Conservation (phyloP, 2,888 invertebrate genomes). For the Thumatha senex region DNA sequence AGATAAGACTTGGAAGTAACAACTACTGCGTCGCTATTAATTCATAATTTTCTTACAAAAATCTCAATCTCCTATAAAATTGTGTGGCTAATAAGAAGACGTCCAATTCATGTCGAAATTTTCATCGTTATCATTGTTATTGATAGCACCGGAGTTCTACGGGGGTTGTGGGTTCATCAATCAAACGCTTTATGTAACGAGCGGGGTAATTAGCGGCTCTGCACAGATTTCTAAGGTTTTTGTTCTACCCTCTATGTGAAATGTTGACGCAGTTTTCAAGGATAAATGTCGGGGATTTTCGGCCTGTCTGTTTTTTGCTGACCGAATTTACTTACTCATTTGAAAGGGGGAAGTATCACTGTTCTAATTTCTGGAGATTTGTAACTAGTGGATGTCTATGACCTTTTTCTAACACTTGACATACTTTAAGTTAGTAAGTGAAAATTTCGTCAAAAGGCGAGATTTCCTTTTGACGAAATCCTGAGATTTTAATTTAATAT, state of each 20-base stretch:
- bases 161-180: constrained; percentile 40
- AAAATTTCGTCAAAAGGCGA: no score
- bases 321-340: no score
- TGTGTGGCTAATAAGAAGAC: background rate
- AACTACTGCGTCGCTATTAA: no score
- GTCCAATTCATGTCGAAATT: constrained; percentile 15
- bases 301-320: constrained; percentile 4
- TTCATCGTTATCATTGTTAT: constrained; percentile 47
- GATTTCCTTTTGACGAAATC: no score
- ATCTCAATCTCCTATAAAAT: background rate
- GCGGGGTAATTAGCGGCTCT: constrained; percentile 44
- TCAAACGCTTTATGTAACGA: constrained; percentile 51
- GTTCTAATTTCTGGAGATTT: background rate
- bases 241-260: constrained; percentile 16
- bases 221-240: constrained; percentile 32
- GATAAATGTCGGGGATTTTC: background rate
- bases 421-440: no score
- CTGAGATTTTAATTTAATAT: no score
- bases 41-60: background rate
- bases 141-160: constrained; percentile 35
- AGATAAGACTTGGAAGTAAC: no score
- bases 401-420: constrained; percentile 13
- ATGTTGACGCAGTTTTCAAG: constrained; percentile 12
- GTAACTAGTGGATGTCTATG: constrained; percentile 15
- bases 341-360: no score